Percentiles rank a stretch among this genome's conserved stretches.
phyloP scores from a whole-genome alignment of 2,888 invertebrate genomes.

The Cosmorhoe ocellata region DNA sequence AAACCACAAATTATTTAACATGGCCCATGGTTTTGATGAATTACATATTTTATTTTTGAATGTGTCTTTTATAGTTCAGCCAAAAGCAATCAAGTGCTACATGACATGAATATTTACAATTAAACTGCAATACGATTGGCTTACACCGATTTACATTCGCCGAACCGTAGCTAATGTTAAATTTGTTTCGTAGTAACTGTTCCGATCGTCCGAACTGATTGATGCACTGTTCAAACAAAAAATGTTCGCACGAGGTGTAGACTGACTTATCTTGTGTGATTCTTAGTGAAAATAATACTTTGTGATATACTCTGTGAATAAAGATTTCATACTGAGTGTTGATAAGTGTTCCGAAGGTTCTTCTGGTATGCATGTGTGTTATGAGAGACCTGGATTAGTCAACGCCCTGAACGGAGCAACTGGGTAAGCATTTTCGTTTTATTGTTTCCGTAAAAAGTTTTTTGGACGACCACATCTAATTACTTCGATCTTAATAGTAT shows the following conservation, averaged over 20 bases:
- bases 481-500: too few relatives aligned
- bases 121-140: slow-evolving; percentile 30
- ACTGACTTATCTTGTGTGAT: slow-evolving; percentile 49
- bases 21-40: slow-evolving; percentile 6
- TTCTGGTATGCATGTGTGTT: slow-evolving; percentile 79
- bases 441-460: too few relatives aligned
- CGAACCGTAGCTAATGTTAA: slow-evolving; percentile 45
- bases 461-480: too few relatives aligned
- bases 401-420: slow-evolving; percentile 74
- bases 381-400: slow-evolving; percentile 75
- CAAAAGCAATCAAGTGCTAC: slow-evolving; percentile 47
- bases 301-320: slow-evolving; percentile 34
- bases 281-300: slow-evolving; percentile 38
- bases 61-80: slow-evolving; percentile 31
- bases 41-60: not conserved
- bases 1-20: not conserved
- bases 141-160: slow-evolving; percentile 38
- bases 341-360: slow-evolving; percentile 54
- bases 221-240: slow-evolving; percentile 49
- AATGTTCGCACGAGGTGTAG: slow-evolving; percentile 76
- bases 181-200: slow-evolving; percentile 51
- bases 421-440: slow-evolving; percentile 56
- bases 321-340: slow-evolving; percentile 42
- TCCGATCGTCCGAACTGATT: slow-evolving; percentile 39
- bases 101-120: slow-evolving; percentile 42